Conservation (phyloP, 2,113 vertebrate species). For the Podocnemis expansa region DNA sequence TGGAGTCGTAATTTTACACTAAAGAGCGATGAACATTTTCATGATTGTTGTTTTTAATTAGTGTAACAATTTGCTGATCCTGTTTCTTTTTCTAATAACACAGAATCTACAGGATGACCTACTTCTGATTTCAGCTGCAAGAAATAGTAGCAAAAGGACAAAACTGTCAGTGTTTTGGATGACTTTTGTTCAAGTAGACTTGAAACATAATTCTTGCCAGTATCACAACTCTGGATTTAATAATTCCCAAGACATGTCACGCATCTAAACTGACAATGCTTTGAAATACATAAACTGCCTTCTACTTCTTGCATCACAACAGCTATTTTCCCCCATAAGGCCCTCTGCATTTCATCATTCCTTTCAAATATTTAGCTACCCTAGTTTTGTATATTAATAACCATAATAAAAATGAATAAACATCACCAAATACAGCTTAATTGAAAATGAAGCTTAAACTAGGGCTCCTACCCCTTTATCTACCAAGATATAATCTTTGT, state of each 20-base stretch:
- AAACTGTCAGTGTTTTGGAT: not conserved
- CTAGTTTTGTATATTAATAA: not conserved
- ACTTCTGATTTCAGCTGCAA: conserved; percentile 35
- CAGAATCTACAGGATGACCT: conserved; percentile 21
- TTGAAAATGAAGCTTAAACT: not conserved
- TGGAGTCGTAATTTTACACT: conserved; percentile 1
- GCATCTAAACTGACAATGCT: not conserved
- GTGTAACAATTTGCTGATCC: conserved; percentile 48
- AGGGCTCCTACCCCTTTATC: not conserved
- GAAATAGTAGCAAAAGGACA: not conserved
- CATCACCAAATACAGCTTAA: not conserved
- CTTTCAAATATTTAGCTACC: not conserved
- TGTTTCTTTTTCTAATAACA: conserved; percentile 22
- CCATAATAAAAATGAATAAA: not conserved
- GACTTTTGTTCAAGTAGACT: not conserved
- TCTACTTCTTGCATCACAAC: not conserved
- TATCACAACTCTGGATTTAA: not conserved
- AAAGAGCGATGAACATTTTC: not conserved
- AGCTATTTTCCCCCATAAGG: not conserved
- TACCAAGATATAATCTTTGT: not conserved
- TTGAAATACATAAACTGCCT: not conserved
- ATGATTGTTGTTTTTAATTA: conserved; percentile 44
- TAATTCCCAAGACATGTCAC: not conserved
- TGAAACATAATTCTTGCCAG: not conserved
- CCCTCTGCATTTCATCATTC: not conserved